Base-by-base conservation (phyloP, 2,888 invertebrate genomes). In the Tipula vernalis region DNA sequence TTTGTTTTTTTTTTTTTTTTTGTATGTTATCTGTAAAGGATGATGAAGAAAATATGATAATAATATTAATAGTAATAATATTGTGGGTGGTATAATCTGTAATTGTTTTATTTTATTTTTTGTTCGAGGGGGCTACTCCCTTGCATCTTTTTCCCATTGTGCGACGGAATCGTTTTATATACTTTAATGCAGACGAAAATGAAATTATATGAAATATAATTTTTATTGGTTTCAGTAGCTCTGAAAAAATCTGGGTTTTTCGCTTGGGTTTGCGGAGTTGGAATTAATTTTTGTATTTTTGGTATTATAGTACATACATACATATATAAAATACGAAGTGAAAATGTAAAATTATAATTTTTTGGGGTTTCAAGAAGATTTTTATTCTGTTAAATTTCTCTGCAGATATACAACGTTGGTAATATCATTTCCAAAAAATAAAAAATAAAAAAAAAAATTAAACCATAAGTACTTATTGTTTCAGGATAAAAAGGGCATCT, bases 61-160 rank as follows among this genome's bases (percentile, higher is more conserved):
- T 71, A 71, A 71, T 71, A 71, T 71, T 71, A 71, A 71, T 71
- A 71, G 71, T 71, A 71, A 71, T 71, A 71, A 71, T 71, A 71
- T 71, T 71, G 71, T 71, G 71, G 71, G 71, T 71, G 71, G 71
- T 71, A 71, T 71, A 71, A 71, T 71, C 71, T 71, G 71, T 71
- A 71, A 71, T 71, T 71, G 71, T 71, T 71, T 71, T 71, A 2
- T 71, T 51, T 51, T 51, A 15, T 51, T 28, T 71, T 57, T 57
- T 15, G 51, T 41, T 47, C 47, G 13, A n/a, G n/a, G n/a, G n/a
- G 12, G 0, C 57, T 8, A 15, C 15, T 5, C 39, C 39, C 51
- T 57, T 71, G 71, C 71, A 71, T 71, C 28, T 28, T 71, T 71
- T 28, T 10, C 71, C 1, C 8, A 4, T 51, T 71, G 28, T 71